Evolutionary conservation across 2,888 invertebrate genomes (phyloP).

Genomic region (Xestia c-nigrum): DNA sequence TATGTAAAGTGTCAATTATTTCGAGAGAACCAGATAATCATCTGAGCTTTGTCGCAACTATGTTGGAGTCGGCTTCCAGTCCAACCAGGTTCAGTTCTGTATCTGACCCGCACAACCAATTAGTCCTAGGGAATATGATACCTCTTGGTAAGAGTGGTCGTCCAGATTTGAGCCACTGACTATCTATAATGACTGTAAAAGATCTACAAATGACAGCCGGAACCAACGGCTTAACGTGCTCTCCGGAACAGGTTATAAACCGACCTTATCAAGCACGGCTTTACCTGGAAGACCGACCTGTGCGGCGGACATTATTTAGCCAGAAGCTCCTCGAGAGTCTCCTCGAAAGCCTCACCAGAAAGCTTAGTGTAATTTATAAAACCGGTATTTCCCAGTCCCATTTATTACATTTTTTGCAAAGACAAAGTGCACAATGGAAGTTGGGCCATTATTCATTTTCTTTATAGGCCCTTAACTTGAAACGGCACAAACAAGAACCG

Average conservation of each 20-base stretch:
- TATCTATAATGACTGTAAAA: neutral
- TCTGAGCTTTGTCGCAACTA: neutral
- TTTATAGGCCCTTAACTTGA: constrained; percentile 39
- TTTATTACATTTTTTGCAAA: constrained; percentile 9
- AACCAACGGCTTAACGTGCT: neutral
- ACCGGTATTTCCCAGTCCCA: neutral
- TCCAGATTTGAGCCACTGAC: neutral
- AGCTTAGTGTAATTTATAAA: neutral
- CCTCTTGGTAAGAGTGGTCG: neutral
- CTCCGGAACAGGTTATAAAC: no score
- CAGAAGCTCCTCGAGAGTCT: neutral
- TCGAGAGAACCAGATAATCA: neutral
- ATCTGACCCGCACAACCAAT: neutral
- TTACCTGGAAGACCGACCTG: neutral
- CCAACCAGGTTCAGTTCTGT: no score
- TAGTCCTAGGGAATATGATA: neutral
- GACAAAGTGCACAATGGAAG: constrained; percentile 31
- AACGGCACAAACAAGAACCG: constrained; percentile 50
- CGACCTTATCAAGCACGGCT: no score
- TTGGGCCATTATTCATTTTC: constrained; percentile 41
- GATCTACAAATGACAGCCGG: neutral
- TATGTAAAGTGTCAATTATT: neutral
- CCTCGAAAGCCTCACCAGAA: neutral
- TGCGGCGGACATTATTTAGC: neutral
- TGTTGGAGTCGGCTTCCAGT: neutral